Percentiles rank a stretch among this genome's conserved stretches.
Evolutionary conservation across 2,113 vertebrate genomes (phyloP).

Genomic region (Anser cygnoides): DNA sequence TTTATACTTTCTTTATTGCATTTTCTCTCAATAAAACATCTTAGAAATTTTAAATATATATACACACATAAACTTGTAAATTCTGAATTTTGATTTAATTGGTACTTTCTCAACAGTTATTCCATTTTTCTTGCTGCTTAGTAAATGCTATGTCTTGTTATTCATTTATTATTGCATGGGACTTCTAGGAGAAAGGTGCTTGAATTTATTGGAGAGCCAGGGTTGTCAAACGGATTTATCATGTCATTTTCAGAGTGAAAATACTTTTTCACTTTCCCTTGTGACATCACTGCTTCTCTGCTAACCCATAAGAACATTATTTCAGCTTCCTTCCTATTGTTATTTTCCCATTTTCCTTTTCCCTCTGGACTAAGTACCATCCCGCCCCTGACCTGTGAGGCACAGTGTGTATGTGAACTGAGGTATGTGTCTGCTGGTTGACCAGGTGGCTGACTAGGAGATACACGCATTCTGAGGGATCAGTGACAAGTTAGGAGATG

Average conservation of each 20-base stretch:
- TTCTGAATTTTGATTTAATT: background rate
- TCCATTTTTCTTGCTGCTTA: background rate
- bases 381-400: background rate
- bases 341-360: background rate
- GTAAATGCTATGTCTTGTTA: background rate
- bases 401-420: background rate
- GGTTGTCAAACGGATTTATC: background rate
- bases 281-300: background rate
- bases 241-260: constrained; percentile 4
- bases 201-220: background rate
- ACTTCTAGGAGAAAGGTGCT: background rate
- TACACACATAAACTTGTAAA: background rate
- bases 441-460: constrained; percentile 28
- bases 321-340: background rate
- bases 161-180: background rate
- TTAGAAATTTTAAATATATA: background rate
- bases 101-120: background rate
- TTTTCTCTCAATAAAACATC: background rate
- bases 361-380: background rate
- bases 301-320: background rate
- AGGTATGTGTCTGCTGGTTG: background rate
- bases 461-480: background rate
- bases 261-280: background rate
- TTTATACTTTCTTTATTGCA: background rate
- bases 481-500: constrained; percentile 41